Percentiles rank a stretch among this genome's conserved stretches.
phyloP scores from a whole-genome alignment of 1,140 invertebrate genomes.

The Formica exsecta region DNA sequence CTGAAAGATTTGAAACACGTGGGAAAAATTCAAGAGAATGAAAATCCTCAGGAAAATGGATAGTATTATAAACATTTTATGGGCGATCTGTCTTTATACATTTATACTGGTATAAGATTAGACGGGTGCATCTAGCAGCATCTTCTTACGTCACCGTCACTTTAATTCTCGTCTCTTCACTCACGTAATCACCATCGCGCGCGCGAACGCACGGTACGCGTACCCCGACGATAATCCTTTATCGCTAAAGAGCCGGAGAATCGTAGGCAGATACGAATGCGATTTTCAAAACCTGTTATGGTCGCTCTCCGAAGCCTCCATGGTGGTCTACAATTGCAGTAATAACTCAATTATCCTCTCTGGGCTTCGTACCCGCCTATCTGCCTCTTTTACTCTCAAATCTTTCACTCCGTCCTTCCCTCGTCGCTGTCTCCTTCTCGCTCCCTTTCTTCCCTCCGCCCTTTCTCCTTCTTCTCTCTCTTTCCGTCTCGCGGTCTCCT shows the following conservation, averaged over 20 bases:
- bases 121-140: constrained; percentile 38
- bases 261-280: constrained; percentile 83
- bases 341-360: constrained; percentile 88
- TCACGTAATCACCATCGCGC: constrained; percentile 66
- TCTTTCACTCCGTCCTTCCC: constrained; percentile 84
- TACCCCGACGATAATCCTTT: constrained; percentile 83
- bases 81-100: background rate
- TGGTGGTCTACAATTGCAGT: constrained; percentile 88
- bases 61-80: background rate
- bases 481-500: constrained; percentile 37
- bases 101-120: constrained; percentile 1
- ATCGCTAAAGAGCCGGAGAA: constrained; percentile 85
- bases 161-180: constrained; percentile 42
- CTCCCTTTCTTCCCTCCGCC: constrained; percentile 19
- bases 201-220: constrained; percentile 30
- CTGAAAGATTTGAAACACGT: background rate
- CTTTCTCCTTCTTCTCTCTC: constrained; percentile 28
- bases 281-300: constrained; percentile 86
- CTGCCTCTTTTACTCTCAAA: constrained; percentile 87
- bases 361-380: constrained; percentile 84
- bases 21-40: background rate
- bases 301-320: constrained; percentile 85
- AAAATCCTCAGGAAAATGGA: background rate
- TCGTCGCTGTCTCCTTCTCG: constrained; percentile 48
- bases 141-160: constrained; percentile 33